Conservation (phyloP, 2,888 invertebrate genomes). For the Troides oblongomaculatus region DNA sequence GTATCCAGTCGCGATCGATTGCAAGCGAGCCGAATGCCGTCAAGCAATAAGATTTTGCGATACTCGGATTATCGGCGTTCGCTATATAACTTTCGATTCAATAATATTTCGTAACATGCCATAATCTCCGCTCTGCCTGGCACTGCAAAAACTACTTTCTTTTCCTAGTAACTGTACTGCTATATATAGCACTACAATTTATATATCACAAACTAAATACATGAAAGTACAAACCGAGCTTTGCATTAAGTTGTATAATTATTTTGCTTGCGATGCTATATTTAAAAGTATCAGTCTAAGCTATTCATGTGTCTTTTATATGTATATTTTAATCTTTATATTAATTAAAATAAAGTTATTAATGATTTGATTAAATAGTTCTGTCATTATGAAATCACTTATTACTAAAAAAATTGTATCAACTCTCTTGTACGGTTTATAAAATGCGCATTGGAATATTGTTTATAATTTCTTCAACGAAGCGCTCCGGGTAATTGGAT, state of each 20-base stretch:
- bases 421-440: neutral
- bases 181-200: neutral
- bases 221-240: neutral
- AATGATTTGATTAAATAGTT: no score
- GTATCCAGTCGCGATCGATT: slow-evolving; percentile 15
- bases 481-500: neutral
- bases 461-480: neutral
- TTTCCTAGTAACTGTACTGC: slow-evolving; percentile 4
- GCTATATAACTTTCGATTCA: slow-evolving; percentile 27
- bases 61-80: slow-evolving; percentile 17
- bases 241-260: neutral
- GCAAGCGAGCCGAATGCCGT: slow-evolving; percentile 10
- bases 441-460: neutral
- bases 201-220: neutral
- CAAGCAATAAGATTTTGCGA: slow-evolving; percentile 23
- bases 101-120: slow-evolving; percentile 25
- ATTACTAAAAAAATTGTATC: neutral
- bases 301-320: no score
- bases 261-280: no score
- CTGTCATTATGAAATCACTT: no score
- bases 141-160: slow-evolving; percentile 19
- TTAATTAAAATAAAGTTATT: no score
- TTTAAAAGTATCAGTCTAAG: no score
- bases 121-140: slow-evolving; percentile 22
- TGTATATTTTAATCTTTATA: no score